These are phyloP conservation scores for Ormyrus nitidulus DNA, from an alignment of 2,888 invertebrate species.

Conservation along the genomic window DNA sequence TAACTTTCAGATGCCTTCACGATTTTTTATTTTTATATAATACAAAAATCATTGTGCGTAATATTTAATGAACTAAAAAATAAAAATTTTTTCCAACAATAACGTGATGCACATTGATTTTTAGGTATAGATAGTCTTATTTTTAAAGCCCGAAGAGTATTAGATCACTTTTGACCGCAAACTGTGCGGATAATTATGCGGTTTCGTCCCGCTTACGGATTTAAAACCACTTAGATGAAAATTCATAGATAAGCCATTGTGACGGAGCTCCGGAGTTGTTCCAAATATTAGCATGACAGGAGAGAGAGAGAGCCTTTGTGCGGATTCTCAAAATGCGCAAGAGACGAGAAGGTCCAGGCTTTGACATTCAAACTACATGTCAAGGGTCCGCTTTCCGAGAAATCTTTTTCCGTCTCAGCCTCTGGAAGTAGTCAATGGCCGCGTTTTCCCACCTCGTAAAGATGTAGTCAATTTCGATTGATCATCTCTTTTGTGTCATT, in stretches of 20 bases:
- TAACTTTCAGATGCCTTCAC: too few relatives aligned
- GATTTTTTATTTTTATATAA: too few relatives aligned
- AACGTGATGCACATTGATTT: too few relatives aligned
- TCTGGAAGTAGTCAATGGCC: conserved; percentile 6
- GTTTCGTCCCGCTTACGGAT: too few relatives aligned
- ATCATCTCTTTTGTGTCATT: conserved; percentile 37
- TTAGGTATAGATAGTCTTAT: too few relatives aligned
- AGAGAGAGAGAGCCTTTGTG: conserved; percentile 9
- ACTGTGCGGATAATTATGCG: not conserved
- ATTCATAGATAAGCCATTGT: not conserved
- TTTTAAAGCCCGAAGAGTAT: too few relatives aligned
- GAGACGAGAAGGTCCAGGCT: conserved; percentile 11
- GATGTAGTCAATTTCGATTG: conserved; percentile 33
- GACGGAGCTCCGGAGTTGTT: not conserved
- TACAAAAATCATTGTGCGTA: too few relatives aligned
- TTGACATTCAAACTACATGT: not conserved
- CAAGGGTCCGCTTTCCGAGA: conserved; percentile 8
- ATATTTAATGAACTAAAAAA: too few relatives aligned
- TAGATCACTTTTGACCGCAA: conserved; percentile 9
- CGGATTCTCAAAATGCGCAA: conserved; percentile 28
- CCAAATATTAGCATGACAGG: conserved; percentile 32
- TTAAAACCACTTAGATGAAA: not conserved
- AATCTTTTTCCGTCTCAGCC: conserved; percentile 9
- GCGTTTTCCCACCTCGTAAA: conserved; percentile 2
- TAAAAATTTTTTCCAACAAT: too few relatives aligned